Evolutionary conservation across 2,797 vertebrate species (phyloP).

Genomic region (Telmatherina bonti): DNA sequence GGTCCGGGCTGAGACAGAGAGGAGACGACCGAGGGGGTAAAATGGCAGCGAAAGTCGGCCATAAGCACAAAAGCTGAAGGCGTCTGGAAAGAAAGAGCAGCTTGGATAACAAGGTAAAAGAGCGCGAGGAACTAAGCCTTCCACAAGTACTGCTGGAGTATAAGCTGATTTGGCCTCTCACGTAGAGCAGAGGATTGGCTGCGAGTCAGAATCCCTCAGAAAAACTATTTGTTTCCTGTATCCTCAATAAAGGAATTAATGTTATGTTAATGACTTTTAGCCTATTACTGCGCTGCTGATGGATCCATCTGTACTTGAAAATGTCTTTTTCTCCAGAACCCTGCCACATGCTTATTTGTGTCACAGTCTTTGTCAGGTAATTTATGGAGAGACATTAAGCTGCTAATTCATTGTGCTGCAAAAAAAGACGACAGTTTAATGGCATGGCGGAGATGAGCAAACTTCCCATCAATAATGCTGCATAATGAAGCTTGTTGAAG

Average conservation of each 20-base stretch:
- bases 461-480: slow-evolving; percentile 79
- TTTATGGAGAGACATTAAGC: slow-evolving; percentile 82
- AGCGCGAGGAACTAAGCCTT: slow-evolving; percentile 30
- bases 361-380: slow-evolving; percentile 84
- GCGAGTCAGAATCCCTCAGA: slow-evolving; percentile 54
- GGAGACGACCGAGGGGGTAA: slow-evolving; percentile 34
- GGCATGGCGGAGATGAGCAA: slow-evolving; percentile 77
- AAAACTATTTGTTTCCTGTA: slow-evolving; percentile 79
- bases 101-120: slow-evolving; percentile 26
- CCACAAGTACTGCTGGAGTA: slow-evolving; percentile 34
- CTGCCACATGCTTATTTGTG: slow-evolving; percentile 68
- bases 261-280: slow-evolving; percentile 78
- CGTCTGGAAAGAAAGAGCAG: slow-evolving; percentile 9
- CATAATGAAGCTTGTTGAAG: slow-evolving; percentile 64
- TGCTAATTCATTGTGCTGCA: slow-evolving; percentile 76
- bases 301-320: slow-evolving; percentile 78
- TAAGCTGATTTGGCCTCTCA: slow-evolving; percentile 58
- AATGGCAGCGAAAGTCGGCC: slow-evolving; percentile 24
- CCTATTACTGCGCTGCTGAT: slow-evolving; percentile 70
- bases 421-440: slow-evolving; percentile 78
- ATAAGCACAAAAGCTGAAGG: slow-evolving; percentile 21
- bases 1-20: slow-evolving; percentile 37
- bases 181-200: slow-evolving; percentile 57
- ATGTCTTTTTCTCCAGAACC: slow-evolving; percentile 73
- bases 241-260: slow-evolving; percentile 80